Evolutionary conservation across 2,888 invertebrate species (phyloP).

Genomic region (Phengaris arion): DNA sequence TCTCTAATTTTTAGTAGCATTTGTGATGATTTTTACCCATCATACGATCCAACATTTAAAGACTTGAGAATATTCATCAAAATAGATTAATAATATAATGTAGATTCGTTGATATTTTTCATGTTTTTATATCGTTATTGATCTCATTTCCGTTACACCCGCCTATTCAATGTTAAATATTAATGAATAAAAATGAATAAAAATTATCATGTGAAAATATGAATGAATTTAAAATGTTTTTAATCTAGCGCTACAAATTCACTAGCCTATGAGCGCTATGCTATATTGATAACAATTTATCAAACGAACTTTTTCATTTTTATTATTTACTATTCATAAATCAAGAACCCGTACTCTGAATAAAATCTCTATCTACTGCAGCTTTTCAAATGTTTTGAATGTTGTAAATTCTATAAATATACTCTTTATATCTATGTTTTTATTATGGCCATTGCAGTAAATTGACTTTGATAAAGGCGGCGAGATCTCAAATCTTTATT

Average conservation of each 20-base stretch:
- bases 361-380: conserved; percentile 4
- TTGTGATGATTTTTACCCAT: no score
- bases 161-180: background rate
- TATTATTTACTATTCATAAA: conserved; percentile 27
- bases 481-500: conserved; percentile 24
- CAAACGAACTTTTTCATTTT: conserved; percentile 15
- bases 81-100: no score
- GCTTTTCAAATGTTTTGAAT: conserved; percentile 23
- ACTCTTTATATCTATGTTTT: conserved; percentile 4
- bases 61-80: no score
- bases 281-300: conserved; percentile 19
- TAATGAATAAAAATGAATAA: background rate
- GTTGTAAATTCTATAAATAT: background rate
- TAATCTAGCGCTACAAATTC: conserved; percentile 8
- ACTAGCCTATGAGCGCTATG: background rate
- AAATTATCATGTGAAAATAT: background rate
- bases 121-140: no score
- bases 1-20: no score
- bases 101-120: no score
- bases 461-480: conserved; percentile 26
- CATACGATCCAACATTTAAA: no score
- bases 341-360: conserved; percentile 11
- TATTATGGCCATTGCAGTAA: conserved; percentile 22
- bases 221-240: conserved; percentile 5
- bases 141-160: background rate